Conservation (phyloP, 1,140 invertebrate species). For the Euura lappo region DNA sequence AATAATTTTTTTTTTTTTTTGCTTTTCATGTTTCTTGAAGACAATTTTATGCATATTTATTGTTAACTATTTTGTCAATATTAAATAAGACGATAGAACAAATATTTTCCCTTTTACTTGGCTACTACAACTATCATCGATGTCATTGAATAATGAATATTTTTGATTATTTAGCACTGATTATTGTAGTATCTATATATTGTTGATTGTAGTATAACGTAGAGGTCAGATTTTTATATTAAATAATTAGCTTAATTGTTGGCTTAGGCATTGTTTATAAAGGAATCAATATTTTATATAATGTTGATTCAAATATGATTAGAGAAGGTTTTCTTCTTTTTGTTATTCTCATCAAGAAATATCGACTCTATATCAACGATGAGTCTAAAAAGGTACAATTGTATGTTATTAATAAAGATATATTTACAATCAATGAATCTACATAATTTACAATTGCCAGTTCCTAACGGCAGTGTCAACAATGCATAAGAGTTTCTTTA, state of each 20-base stretch:
- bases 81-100: neutral
- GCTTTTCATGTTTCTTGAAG: neutral
- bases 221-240: neutral
- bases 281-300: neutral
- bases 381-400: slow-evolving; percentile 39
- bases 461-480: slow-evolving; percentile 54
- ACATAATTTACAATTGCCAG: slow-evolving; percentile 59
- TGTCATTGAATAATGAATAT: neutral
- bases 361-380: neutral
- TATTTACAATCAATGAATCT: slow-evolving; percentile 57
- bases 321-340: no score
- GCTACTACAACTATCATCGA: neutral
- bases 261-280: neutral
- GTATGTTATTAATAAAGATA: slow-evolving; percentile 59
- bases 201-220: neutral
- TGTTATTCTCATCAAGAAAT: no score
- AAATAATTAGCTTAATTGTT: neutral
- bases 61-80: neutral
- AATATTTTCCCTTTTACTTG: neutral
- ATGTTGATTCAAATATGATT: no score
- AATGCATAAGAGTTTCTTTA: slow-evolving; percentile 39
- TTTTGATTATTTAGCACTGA: slow-evolving; percentile 5
- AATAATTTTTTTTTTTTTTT: neutral
- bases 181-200: neutral
- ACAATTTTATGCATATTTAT: slow-evolving; percentile 17